Evolutionary conservation across 2,888 invertebrate genomes (phyloP), one percentile per base, ranked within the genome.

Genomic region (Ariolimax columbianus): DNA sequence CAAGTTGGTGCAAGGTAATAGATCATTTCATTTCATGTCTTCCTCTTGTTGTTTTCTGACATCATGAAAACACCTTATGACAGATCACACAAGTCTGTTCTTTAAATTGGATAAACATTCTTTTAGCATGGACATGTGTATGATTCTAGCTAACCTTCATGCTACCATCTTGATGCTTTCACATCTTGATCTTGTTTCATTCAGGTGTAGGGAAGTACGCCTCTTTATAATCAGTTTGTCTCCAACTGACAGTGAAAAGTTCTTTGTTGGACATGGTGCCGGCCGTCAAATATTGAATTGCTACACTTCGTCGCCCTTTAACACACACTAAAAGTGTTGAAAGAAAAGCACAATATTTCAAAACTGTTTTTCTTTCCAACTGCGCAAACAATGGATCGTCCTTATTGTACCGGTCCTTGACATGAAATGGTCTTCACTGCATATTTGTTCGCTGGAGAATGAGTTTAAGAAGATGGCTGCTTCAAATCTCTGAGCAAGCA

Each of bases 401-500:
- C 59, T 77, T 77, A 38, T 77, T 51, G 55, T 77, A 17, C 59
- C 36, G 11, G 77, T 0, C 36, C 55, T 26, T 17, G 33, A 36
- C 55, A 38, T 26, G 36, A 36, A 19, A 38, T 19, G 77, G 77
- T 38, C 33, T 59, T 77, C 38, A 51, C 33, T 38, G 77, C 26
- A 6, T 59, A 59, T 77, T 77, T 77, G 59, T 59, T 51, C 77
- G n/a, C 6, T 19, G 77, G 59, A 23, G 33, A 14, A 26, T 59
- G 77, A 59, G 77, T 38, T 33, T 23, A 23, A 59, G 33, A 55
- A 59, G 59, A 77, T 77, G 26, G 33, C 55, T 14, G 55, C 59
- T 77, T 38, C 36, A 77, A 59, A 77, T 77, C 77, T 77, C 36
- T 51, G 51, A 51, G 38, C 59, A 77, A 59, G 33, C 59, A 77